Conservation (phyloP, 2,797 vertebrate species). For the Vultur gryphus region DNA sequence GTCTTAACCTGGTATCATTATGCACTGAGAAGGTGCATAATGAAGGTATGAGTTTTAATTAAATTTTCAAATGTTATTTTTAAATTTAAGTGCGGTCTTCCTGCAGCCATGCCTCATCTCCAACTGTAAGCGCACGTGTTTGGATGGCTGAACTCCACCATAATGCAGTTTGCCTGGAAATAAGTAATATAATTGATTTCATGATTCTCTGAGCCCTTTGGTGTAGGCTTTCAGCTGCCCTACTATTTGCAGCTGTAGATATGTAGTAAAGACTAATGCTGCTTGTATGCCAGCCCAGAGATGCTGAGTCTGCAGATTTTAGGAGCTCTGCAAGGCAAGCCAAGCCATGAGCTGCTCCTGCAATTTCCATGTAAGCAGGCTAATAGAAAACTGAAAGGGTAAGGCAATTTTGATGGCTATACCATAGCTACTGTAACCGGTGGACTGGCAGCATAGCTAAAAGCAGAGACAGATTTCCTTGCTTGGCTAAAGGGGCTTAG, state of each 20-base stretch:
- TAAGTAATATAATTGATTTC: not conserved
- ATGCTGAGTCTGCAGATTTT: not conserved
- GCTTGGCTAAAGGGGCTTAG: not conserved
- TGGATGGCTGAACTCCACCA: not conserved
- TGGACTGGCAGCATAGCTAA: not conserved
- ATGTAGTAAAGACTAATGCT: not conserved
- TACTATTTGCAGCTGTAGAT: not conserved
- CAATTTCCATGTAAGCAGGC: not conserved
- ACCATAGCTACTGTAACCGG: not conserved
- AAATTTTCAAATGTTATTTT: slow-evolving; percentile 9
- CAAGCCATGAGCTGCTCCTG: not conserved
- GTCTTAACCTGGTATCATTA: not conserved
- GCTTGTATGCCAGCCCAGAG: not conserved
- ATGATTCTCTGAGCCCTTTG: not conserved
- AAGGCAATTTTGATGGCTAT: not conserved
- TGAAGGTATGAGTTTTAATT: slow-evolving; percentile 1
- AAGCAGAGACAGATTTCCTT: not conserved
- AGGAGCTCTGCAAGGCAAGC: not conserved
- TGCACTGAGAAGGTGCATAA: not conserved
- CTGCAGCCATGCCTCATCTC: not conserved
- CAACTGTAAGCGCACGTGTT: not conserved
- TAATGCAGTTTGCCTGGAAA: not conserved
- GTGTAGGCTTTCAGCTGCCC: not conserved
- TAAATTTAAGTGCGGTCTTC: not conserved
- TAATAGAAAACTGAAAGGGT: not conserved